Percentiles rank a stretch among this genome's conserved stretches.
Evolutionary conservation across 2,888 invertebrate species (phyloP).

Genomic region (Lasioglossum morio): DNA sequence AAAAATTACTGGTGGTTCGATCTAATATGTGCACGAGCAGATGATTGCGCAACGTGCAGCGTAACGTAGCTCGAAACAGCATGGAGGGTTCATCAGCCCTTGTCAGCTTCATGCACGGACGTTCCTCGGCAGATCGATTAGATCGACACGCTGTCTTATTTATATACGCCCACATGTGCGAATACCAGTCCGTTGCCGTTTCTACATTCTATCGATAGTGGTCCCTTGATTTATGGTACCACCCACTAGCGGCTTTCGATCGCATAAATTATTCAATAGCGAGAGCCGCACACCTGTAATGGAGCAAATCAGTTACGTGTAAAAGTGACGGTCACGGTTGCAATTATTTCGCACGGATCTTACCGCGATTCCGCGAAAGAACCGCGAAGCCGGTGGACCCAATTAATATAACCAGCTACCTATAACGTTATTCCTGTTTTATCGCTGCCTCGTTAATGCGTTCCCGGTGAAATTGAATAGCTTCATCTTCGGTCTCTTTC

Average conservation of each 20-base stretch:
- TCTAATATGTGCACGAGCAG: not conserved
- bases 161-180: slow-evolving; percentile 66
- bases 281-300: slow-evolving; percentile 62
- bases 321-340: slow-evolving; percentile 60
- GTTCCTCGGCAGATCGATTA: slow-evolving; percentile 66
- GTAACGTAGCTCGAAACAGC: not conserved
- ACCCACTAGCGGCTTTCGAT: slow-evolving; percentile 68
- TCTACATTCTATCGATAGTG: slow-evolving; percentile 67
- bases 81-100: slow-evolving; percentile 28
- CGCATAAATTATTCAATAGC: slow-evolving; percentile 72
- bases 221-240: slow-evolving; percentile 71
- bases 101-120: slow-evolving; percentile 40
- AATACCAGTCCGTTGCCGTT: slow-evolving; percentile 54
- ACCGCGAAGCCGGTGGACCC: not conserved
- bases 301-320: slow-evolving; percentile 69
- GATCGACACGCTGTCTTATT: slow-evolving; percentile 70
- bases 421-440: slow-evolving; percentile 22
- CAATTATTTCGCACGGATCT: slow-evolving; percentile 60
- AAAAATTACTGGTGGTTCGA: not conserved
- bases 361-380: slow-evolving; percentile 38
- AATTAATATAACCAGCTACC: slow-evolving; percentile 32
- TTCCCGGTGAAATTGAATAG: slow-evolving; percentile 33
- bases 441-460: slow-evolving; percentile 29
- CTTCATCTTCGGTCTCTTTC: slow-evolving; percentile 42
- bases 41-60: slow-evolving; percentile 24